Evolutionary conservation across 2,113 vertebrate genomes (phyloP).

Genomic region (Axis porcinus): DNA sequence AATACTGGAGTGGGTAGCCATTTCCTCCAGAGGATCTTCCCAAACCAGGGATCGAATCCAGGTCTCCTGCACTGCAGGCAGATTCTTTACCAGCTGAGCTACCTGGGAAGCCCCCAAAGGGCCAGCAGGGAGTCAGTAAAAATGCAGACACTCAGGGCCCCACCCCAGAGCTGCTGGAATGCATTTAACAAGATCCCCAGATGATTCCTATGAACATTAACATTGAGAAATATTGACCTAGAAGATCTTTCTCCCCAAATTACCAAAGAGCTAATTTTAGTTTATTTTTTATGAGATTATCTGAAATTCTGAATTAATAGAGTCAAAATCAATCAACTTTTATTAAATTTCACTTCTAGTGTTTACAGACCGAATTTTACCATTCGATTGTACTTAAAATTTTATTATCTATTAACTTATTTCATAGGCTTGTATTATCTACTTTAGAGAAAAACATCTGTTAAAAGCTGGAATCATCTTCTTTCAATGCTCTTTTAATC

Average conservation of each 20-base stretch:
- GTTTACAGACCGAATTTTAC: not conserved
- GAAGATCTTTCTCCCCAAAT: not conserved
- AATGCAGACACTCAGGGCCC: not conserved
- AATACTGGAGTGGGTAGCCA: not conserved
- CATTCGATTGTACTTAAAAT: not conserved
- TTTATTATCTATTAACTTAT: not conserved
- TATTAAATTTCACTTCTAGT: not conserved
- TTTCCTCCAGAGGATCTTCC: not conserved
- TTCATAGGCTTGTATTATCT: not conserved
- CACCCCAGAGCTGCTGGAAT: not conserved
- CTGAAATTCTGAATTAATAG: not conserved
- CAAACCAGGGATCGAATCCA: not conserved
- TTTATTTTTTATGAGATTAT: not conserved
- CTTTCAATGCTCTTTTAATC: not conserved
- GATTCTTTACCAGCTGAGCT: not conserved
- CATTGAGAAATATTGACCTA: not conserved
- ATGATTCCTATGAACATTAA: not conserved
- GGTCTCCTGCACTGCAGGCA: not conserved
- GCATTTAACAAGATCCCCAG: not conserved
- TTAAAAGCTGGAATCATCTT: not conserved
- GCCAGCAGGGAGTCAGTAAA: not conserved
- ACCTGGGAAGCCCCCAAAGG: not conserved
- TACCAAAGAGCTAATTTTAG: not conserved
- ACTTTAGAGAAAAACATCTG: not conserved
- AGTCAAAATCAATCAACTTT: not conserved